Percentiles rank a stretch among this genome's conserved stretches.
phyloP scores from a whole-genome alignment of 2,888 invertebrate species.

The Rhagonycha lutea region DNA sequence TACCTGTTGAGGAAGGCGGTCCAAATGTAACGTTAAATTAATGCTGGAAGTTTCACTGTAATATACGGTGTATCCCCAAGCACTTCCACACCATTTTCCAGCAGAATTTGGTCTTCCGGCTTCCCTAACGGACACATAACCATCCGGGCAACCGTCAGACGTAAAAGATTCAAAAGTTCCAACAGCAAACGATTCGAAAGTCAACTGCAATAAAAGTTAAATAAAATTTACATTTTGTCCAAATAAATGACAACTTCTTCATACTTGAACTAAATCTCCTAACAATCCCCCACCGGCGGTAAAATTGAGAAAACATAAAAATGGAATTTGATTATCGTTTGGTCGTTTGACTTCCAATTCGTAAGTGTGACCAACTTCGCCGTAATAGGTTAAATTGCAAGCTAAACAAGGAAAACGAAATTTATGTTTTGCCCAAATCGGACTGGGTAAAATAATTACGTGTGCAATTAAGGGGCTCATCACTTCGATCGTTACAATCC shows the following conservation, averaged over 20 bases:
- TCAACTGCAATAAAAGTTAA: slow-evolving; percentile 63
- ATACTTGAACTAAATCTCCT: slow-evolving; percentile 82
- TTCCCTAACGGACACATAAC: slow-evolving; percentile 80
- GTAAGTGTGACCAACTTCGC: slow-evolving; percentile 80
- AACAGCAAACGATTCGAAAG: slow-evolving; percentile 82
- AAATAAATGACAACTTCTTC: slow-evolving; percentile 35
- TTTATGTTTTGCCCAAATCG: background rate
- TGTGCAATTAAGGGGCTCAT: slow-evolving; percentile 75
- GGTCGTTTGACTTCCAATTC: slow-evolving; percentile 78
- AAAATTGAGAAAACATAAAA: slow-evolving; percentile 82
- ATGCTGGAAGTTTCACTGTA: slow-evolving; percentile 82
- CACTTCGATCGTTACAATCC: slow-evolving; percentile 78
- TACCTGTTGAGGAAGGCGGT: slow-evolving; percentile 76
- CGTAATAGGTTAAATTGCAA: slow-evolving; percentile 83
- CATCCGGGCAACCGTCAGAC: slow-evolving; percentile 78
- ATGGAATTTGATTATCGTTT: slow-evolving; percentile 70
- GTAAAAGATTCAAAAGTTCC: slow-evolving; percentile 81
- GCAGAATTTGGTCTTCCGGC: slow-evolving; percentile 71
- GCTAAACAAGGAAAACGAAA: slow-evolving; percentile 58
- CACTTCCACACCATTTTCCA: slow-evolving; percentile 83
- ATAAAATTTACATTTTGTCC: slow-evolving; percentile 5
- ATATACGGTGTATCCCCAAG: slow-evolving; percentile 84
- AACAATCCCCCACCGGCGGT: slow-evolving; percentile 77
- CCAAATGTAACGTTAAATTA: slow-evolving; percentile 73
- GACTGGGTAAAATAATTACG: slow-evolving; percentile 63